phyloP scores from a whole-genome alignment of 2,888 invertebrate species.

The Hypomecis atomaria region DNA sequence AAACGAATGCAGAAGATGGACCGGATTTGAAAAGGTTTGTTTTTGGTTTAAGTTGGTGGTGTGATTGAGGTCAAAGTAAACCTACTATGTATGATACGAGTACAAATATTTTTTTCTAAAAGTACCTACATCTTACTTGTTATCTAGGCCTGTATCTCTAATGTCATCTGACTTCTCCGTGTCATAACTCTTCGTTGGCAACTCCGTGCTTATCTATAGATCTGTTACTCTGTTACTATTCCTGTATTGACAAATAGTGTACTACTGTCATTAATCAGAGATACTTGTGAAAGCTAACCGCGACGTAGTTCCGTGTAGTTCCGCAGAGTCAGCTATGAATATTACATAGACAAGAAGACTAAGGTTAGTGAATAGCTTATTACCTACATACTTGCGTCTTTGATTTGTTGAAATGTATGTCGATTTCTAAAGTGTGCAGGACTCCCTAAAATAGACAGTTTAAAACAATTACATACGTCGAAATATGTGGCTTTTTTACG shows the following conservation, averaged over 20 bases:
- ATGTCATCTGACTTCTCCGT: slow-evolving; percentile 36
- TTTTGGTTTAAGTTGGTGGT: not conserved
- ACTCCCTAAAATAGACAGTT: no score
- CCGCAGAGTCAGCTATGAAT: slow-evolving; percentile 2
- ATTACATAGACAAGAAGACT: not conserved
- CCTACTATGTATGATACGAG: not conserved
- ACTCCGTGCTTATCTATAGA: slow-evolving; percentile 27
- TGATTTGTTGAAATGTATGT: no score
- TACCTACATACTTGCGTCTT: no score
- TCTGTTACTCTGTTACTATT: slow-evolving; percentile 45
- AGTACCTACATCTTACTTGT: not conserved
- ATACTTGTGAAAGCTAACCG: slow-evolving; percentile 39
- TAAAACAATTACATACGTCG: no score
- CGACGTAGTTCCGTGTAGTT: slow-evolving; percentile 18
- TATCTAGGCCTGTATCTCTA: slow-evolving; percentile 8
- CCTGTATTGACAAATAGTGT: slow-evolving; percentile 60
- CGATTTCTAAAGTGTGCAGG: no score
- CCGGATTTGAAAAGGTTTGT: no score
- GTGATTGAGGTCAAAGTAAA: not conserved
- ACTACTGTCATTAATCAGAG: slow-evolving; percentile 55
- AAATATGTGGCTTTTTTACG: no score
- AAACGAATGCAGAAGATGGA: no score
- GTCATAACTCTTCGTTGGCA: slow-evolving; percentile 48
- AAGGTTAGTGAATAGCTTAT: no score
- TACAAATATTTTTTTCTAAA: not conserved